Percentiles rank a stretch among this genome's conserved stretches.
These are phyloP conservation scores for Strigamia crassipes DNA, from an alignment of 2,888 invertebrate species.

Conservation along the genomic window DNA sequence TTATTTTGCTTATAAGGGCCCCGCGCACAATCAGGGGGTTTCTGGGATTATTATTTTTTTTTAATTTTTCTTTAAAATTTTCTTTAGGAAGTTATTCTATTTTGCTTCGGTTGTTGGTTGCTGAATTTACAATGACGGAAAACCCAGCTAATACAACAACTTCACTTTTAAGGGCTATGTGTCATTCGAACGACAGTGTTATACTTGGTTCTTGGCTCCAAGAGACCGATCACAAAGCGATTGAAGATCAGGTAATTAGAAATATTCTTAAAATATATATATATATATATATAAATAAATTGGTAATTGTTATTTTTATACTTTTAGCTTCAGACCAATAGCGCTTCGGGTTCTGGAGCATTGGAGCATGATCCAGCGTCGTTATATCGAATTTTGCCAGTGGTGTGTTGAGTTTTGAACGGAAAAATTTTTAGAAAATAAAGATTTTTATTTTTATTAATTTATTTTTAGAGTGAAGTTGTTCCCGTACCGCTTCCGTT, in stretches of 20 bases:
- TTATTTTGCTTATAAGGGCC: no score
- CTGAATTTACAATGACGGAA: constrained; percentile 93
- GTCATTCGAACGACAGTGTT: constrained; percentile 86
- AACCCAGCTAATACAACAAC: constrained; percentile 90
- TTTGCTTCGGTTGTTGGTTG: constrained; percentile 83
- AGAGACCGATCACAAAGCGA: constrained; percentile 93
- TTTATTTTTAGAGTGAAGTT: constrained; percentile 64
- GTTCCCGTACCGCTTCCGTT: constrained; percentile 83
- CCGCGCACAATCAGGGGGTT: no score
- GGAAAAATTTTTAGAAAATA: no score
- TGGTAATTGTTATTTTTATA: no score
- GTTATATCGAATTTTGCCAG: constrained; percentile 73
- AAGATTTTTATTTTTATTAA: background rate
- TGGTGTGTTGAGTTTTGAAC: constrained; percentile 59
- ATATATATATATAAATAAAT: no score
- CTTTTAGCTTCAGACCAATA: constrained; percentile 83
- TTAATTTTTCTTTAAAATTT: no score
- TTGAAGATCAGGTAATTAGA: constrained; percentile 86
- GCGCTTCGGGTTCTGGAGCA: constrained; percentile 93
- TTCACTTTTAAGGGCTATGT: constrained; percentile 78
- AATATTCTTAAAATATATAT: background rate
- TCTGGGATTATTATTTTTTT: no score
- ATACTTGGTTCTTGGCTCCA: constrained; percentile 93
- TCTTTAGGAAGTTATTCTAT: constrained; percentile 82
- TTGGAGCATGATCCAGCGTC: constrained; percentile 95